Evolutionary conservation across 2,113 vertebrate genomes (phyloP).

Genomic region (Dromaius novaehollandiae): DNA sequence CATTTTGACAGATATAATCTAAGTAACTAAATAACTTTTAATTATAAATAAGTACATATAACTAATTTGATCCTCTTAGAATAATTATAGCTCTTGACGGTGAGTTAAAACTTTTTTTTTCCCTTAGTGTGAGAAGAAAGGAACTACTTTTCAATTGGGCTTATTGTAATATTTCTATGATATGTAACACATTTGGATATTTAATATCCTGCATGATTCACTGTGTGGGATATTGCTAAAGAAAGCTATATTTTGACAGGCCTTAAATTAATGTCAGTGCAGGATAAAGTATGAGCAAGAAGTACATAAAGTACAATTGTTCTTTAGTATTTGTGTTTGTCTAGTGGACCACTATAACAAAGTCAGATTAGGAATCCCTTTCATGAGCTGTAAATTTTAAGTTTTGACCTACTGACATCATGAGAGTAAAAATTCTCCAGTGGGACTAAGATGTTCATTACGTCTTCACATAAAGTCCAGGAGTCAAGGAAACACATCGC

Average conservation of each 20-base stretch:
- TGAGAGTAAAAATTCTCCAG: background rate
- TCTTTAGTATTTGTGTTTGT: background rate
- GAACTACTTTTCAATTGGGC: background rate
- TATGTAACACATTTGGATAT: background rate
- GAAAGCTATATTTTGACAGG: background rate
- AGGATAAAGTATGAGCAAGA: background rate
- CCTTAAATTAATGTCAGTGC: background rate
- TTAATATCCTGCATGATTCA: background rate
- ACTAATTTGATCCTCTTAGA: background rate
- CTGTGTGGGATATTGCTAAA: background rate
- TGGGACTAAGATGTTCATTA: constrained; percentile 5
- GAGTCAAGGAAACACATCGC: background rate
- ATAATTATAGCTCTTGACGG: background rate
- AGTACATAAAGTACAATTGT: background rate
- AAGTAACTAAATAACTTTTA: background rate
- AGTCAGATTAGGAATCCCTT: background rate
- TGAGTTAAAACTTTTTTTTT: background rate
- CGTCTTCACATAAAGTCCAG: background rate
- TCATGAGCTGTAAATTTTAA: background rate
- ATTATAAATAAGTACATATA: background rate
- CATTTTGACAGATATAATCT: background rate
- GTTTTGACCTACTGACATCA: constrained; percentile 19
- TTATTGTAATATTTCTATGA: background rate
- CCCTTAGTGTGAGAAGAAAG: background rate
- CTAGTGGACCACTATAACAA: background rate